These are phyloP conservation scores for Centroberyx gerrardi DNA, from an alignment of 2,797 vertebrate genomes.

Conservation along the genomic window DNA sequence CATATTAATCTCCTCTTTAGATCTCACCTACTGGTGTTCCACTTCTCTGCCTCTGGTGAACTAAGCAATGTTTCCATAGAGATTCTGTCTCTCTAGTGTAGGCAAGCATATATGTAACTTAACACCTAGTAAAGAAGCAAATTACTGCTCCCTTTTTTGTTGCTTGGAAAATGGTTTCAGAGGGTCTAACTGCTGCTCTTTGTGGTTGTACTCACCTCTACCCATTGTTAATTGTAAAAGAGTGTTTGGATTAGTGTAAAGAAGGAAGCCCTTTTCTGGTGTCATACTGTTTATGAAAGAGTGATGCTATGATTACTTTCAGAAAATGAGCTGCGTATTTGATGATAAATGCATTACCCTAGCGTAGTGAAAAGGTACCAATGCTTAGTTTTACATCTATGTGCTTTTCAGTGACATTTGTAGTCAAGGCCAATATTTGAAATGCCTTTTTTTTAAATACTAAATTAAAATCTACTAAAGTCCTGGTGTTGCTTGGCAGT, in stretches of 20 bases:
- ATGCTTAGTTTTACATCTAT: not conserved
- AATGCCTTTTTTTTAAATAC: not conserved
- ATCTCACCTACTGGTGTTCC: constrained; percentile 37
- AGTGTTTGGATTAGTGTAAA: constrained; percentile 11
- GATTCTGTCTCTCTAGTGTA: constrained; percentile 46
- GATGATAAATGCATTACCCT: not conserved
- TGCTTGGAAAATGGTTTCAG: constrained; percentile 38
- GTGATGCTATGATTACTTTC: not conserved
- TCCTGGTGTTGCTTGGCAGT: not conserved
- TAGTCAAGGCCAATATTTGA: not conserved
- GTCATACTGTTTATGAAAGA: not conserved
- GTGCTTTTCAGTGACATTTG: not conserved
- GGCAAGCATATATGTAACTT: constrained; percentile 23
- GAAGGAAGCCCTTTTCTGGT: not conserved
- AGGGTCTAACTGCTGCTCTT: constrained; percentile 25
- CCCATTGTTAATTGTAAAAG: constrained; percentile 40
- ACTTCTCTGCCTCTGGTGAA: constrained; percentile 14
- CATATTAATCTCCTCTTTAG: not conserved
- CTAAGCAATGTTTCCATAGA: constrained; percentile 73
- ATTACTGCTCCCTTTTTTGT: constrained; percentile 38
- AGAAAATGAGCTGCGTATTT: not conserved
- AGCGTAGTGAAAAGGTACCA: not conserved
- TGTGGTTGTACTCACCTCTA: constrained; percentile 19
- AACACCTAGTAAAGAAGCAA: constrained; percentile 47
- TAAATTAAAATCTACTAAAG: not conserved